A percentile compares a stretch with the other conserved stretches of the same genome.
These are phyloP conservation scores for Mus minutoides DNA, from an alignment of 2,797 vertebrate species.

Conservation along the genomic window DNA sequence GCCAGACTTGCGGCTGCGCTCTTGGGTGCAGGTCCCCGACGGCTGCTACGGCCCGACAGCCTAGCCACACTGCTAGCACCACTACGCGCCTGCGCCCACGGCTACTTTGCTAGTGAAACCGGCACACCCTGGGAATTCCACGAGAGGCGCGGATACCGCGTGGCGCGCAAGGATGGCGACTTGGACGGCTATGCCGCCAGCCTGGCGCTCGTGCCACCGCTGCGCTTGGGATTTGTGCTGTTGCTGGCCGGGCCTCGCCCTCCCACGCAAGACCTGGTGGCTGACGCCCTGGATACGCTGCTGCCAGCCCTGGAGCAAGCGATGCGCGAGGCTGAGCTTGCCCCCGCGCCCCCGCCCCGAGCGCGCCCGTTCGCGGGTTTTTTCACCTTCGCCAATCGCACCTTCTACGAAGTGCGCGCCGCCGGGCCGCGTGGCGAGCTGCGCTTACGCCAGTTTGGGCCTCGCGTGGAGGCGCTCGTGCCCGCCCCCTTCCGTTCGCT, in stretches of 20 bases:
- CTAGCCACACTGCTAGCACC: constrained; percentile 94
- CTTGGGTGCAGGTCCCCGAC: constrained; percentile 90
- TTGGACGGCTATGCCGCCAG: constrained; percentile 96
- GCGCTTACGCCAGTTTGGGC: constrained; percentile 96
- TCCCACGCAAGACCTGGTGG: constrained; percentile 90
- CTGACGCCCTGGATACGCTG: constrained; percentile 90
- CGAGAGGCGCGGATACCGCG: constrained; percentile 92
- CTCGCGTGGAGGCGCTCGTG: constrained; percentile 94
- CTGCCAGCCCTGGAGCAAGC: constrained; percentile 95
- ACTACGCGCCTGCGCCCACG: constrained; percentile 91
- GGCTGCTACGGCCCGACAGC: constrained; percentile 92
- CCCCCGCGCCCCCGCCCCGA: constrained; percentile 89
- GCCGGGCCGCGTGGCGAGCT: constrained; percentile 90
- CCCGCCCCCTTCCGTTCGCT: constrained; percentile 94
- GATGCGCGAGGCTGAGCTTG: constrained; percentile 90
- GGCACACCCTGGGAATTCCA: constrained; percentile 98
- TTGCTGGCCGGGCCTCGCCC: constrained; percentile 94
- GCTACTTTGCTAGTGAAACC: constrained; percentile 95
- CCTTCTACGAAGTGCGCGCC: constrained; percentile 95
- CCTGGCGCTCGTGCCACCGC: constrained; percentile 93
- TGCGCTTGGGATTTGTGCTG: constrained; percentile 93
- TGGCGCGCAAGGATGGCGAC: constrained; percentile 95
- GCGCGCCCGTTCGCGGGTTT: constrained; percentile 92
- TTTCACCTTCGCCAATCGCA: constrained; percentile 95
- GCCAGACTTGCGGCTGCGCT: constrained; percentile 95